A percentile compares a stretch with the other conserved stretches of the same genome.
Evolutionary conservation across 2,888 invertebrate species (phyloP).

Genomic region (Sipha maydis): DNA sequence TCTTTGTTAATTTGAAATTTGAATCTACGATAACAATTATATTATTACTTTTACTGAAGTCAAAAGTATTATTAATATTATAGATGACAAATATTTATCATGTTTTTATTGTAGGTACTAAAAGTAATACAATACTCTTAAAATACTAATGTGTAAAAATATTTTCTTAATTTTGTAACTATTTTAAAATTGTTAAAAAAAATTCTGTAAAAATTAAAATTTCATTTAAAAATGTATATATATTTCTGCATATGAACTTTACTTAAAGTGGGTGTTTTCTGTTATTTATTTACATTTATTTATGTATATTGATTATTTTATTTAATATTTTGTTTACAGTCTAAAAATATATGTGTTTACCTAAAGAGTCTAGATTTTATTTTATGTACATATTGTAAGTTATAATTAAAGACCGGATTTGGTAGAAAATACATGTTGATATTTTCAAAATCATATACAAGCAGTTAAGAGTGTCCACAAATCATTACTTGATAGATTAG

Average conservation of each 20-base stretch:
- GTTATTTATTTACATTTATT: not conserved
- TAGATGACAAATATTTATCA: not conserved
- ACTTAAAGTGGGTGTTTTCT: not conserved
- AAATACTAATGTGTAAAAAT: not conserved
- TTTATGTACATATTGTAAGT: no score
- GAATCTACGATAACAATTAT: no score
- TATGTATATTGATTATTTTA: constrained; percentile 6
- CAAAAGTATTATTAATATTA: not conserved
- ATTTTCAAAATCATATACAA: no score
- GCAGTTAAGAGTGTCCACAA: no score
- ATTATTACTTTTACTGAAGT: no score
- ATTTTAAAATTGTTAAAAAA: not conserved
- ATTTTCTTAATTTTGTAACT: not conserved
- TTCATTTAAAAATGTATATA: not conserved
- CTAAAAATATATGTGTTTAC: not conserved
- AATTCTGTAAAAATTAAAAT: not conserved
- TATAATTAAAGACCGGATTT: no score
- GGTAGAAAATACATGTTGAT: no score
- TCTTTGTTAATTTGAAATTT: no score
- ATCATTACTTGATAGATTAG: no score
- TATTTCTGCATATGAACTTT: not conserved
- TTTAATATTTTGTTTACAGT: not conserved
- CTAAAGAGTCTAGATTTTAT: no score
- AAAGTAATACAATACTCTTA: not conserved
- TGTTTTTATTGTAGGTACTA: not conserved